Conservation (phyloP, 2,888 invertebrate genomes). For the Amphipyra berbera region DNA sequence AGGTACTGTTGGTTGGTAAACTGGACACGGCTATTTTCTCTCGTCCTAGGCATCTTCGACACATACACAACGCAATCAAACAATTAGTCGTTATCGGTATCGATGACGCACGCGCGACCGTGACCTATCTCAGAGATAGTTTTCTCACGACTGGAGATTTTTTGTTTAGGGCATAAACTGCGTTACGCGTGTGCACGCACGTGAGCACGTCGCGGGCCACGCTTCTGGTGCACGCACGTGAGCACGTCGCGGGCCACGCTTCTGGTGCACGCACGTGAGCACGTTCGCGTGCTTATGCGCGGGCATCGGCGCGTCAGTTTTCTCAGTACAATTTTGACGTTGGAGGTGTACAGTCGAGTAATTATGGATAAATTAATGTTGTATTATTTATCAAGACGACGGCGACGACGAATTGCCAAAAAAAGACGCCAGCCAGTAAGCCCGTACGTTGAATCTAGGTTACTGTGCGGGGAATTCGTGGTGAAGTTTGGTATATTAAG, state of each 20-base stretch:
- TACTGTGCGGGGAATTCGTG: slow-evolving; percentile 49
- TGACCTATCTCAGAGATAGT: too few relatives aligned
- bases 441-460: slow-evolving; percentile 56
- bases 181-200: slow-evolving; percentile 24
- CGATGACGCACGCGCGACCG: too few relatives aligned
- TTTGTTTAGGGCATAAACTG: too few relatives aligned
- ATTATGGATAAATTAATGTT: slow-evolving; percentile 53
- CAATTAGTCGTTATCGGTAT: too few relatives aligned
- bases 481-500: slow-evolving; percentile 55
- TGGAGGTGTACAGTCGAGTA: slow-evolving; percentile 52
- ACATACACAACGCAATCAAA: too few relatives aligned
- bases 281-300: slow-evolving; percentile 46
- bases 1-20: too few relatives aligned
- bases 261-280: slow-evolving; percentile 49
- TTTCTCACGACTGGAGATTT: too few relatives aligned
- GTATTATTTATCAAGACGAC: slow-evolving; percentile 51
- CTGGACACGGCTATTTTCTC: too few relatives aligned
- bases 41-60: too few relatives aligned
- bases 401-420: slow-evolving; percentile 51
- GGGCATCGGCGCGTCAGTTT: slow-evolving; percentile 48
- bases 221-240: slow-evolving; percentile 36
- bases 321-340: slow-evolving; percentile 51
- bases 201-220: slow-evolving; percentile 21
- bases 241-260: slow-evolving; percentile 19
- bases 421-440: slow-evolving; percentile 56